A percentile compares a stretch with the other conserved stretches of the same genome.
Evolutionary conservation across 2,113 vertebrate species (phyloP).

Genomic region (Myocastor coypus): DNA sequence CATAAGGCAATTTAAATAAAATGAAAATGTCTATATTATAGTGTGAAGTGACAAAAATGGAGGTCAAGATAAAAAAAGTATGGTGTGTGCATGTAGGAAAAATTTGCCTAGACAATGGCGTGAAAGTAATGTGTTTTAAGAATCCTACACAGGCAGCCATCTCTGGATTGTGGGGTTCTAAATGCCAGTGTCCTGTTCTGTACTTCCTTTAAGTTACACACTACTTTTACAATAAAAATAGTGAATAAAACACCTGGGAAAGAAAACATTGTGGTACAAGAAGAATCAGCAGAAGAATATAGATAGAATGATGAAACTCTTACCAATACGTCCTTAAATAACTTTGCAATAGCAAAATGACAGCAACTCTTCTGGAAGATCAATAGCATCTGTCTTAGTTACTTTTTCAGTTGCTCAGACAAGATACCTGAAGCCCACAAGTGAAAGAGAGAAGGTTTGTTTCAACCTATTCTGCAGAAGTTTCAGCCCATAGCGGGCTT

Average conservation of each 20-base stretch:
- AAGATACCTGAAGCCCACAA: background rate
- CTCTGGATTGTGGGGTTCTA: background rate
- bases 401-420: background rate
- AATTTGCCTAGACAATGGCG: background rate
- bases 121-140: background rate
- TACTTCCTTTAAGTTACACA: background rate
- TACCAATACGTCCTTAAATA: background rate
- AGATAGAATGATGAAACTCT: background rate
- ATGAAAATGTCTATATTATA: background rate
- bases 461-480: background rate
- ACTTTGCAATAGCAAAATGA: background rate
- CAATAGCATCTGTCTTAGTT: background rate
- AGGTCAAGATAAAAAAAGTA: background rate
- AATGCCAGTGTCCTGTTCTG: background rate
- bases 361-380: background rate
- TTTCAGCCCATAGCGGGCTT: background rate
- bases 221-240: constrained; percentile 34
- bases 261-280: constrained; percentile 6
- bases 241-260: constrained; percentile 41
- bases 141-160: background rate
- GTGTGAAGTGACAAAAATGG: background rate
- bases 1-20: constrained; percentile 37
- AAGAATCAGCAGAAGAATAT: background rate
- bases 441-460: background rate
- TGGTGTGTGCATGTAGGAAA: background rate